Percentiles rank a stretch among this genome's conserved stretches.
Evolutionary conservation across 2,888 invertebrate genomes (phyloP).

Genomic region (Andricus curvator): DNA sequence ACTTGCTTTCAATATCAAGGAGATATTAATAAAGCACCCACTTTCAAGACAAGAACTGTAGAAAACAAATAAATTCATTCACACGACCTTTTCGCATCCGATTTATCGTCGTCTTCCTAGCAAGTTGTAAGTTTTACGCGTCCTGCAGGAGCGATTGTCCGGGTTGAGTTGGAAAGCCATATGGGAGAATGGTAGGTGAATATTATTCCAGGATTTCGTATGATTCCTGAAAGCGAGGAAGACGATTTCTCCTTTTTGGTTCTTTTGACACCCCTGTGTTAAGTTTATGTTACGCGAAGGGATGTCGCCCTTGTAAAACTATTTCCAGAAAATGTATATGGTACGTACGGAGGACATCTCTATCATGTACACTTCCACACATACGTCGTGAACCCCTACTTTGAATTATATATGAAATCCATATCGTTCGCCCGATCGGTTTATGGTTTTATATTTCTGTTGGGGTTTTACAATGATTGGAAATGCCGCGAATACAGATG

Average conservation of each 20-base stretch:
- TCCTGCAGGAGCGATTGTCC: conserved; percentile 72
- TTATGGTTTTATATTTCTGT: conserved; percentile 76
- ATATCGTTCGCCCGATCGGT: conserved; percentile 76
- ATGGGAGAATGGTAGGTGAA: conserved; percentile 47
- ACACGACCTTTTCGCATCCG: background rate
- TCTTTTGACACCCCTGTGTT: conserved; percentile 56
- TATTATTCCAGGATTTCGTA: conserved; percentile 66
- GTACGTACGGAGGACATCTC: conserved; percentile 53
- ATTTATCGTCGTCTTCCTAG: conserved; percentile 46
- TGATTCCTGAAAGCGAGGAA: conserved; percentile 53
- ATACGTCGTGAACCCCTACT: conserved; percentile 3
- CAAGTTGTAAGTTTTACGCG: conserved; percentile 63
- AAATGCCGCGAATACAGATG: conserved; percentile 72
- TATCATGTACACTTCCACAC: conserved; percentile 23
- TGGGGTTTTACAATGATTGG: conserved; percentile 77
- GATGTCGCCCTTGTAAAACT: conserved; percentile 78
- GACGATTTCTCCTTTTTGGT: conserved; percentile 7
- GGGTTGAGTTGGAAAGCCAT: conserved; percentile 56
- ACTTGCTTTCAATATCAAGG: background rate
- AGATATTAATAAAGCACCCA: no score
- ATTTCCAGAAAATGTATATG: conserved; percentile 77
- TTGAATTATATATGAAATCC: conserved; percentile 62
- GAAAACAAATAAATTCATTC: background rate
- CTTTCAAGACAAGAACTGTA: background rate
- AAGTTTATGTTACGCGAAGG: conserved; percentile 75